phyloP scores from a whole-genome alignment of 2,797 vertebrate genomes.

The Myotis vivesi region DNA sequence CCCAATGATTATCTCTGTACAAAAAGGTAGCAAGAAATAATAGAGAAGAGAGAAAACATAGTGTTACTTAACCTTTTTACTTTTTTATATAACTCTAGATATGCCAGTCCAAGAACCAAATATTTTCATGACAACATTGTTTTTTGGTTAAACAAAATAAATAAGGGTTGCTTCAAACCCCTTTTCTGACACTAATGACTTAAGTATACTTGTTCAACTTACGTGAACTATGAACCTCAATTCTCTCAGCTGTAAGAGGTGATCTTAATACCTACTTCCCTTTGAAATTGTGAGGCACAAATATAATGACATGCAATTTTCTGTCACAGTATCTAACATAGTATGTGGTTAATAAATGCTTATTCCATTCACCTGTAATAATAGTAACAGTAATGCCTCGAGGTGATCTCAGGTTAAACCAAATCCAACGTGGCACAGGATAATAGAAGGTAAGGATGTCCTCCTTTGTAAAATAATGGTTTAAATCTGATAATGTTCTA shows the following conservation, averaged over 20 bases:
- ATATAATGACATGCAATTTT: neutral
- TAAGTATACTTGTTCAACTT: neutral
- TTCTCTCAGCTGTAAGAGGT: neutral
- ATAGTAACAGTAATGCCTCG: neutral
- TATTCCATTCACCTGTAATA: neutral
- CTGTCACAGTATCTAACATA: neutral
- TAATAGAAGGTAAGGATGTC: neutral
- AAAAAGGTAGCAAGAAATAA: neutral
- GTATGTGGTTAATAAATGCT: neutral
- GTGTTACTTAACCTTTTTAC: neutral
- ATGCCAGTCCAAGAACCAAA: neutral
- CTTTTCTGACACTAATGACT: neutral
- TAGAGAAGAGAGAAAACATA: neutral
- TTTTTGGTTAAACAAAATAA: neutral
- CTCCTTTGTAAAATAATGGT: slow-evolving; percentile 15
- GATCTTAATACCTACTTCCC: neutral
- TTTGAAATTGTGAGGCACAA: neutral
- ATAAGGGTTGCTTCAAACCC: neutral
- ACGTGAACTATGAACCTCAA: neutral
- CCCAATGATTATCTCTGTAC: neutral
- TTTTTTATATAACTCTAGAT: neutral
- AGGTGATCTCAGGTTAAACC: neutral
- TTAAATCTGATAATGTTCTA: neutral
- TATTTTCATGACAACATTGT: neutral
- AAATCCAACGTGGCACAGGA: neutral